These are phyloP conservation scores for Hydrochoerus hydrochaeris DNA, from an alignment of 2,113 vertebrate genomes.

Conservation along the genomic window DNA sequence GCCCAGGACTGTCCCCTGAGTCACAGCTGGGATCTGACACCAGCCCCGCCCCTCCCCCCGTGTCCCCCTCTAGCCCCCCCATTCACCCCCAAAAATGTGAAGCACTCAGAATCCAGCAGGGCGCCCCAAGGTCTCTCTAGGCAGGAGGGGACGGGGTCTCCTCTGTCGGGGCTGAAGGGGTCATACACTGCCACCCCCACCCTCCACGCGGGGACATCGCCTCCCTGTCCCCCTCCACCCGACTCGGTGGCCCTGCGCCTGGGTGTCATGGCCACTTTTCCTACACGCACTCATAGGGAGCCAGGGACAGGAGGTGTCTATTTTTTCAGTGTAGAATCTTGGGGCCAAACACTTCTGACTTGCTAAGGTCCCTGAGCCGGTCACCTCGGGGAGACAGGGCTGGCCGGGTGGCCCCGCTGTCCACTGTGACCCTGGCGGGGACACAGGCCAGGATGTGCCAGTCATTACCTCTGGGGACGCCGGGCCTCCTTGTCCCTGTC, in stretches of 20 bases:
- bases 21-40: constrained; percentile 79
- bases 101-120: background rate
- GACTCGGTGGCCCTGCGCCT: constrained; percentile 55
- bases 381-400: constrained; percentile 73
- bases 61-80: background rate
- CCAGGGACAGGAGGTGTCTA: constrained; percentile 81
- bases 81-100: constrained; percentile 64
- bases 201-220: constrained; percentile 22
- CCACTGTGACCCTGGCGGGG: constrained; percentile 23
- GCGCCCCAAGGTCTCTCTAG: background rate
- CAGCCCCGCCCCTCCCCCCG: constrained; percentile 72
- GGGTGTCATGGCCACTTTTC: constrained; percentile 72
- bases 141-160: constrained; percentile 45
- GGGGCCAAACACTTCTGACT: constrained; percentile 87
- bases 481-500: background rate
- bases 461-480: constrained; percentile 78
- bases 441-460: constrained; percentile 42
- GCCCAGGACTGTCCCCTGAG: constrained; percentile 84
- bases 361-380: constrained; percentile 78
- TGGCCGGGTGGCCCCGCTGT: background rate
- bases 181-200: constrained; percentile 50
- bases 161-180: constrained; percentile 74
- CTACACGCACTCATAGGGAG: constrained; percentile 77
- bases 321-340: constrained; percentile 85
- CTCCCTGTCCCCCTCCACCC: background rate